Evolutionary conservation across 2,113 vertebrate species (phyloP).

Genomic region (Hippocampus zosterae): DNA sequence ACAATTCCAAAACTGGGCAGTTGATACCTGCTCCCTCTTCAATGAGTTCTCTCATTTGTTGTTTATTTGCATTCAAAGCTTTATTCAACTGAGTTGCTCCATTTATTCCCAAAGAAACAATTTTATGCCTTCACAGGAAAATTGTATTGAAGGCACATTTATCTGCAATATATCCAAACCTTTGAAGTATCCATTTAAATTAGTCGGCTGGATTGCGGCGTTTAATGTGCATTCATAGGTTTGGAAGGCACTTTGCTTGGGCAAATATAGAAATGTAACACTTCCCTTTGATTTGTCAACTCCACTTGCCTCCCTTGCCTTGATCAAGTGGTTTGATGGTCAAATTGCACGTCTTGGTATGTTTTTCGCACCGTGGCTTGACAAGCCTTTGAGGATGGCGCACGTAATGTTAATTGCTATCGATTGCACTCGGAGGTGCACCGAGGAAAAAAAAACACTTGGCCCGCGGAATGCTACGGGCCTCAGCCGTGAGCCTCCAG

Average conservation of each 20-base stretch:
- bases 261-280: constrained; percentile 64
- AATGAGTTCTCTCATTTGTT: constrained; percentile 19
- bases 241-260: constrained; percentile 69
- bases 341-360: constrained; percentile 71
- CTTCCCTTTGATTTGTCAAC: constrained; percentile 77
- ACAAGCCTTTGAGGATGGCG: constrained; percentile 71
- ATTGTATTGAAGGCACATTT: constrained; percentile 65
- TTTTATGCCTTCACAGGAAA: constrained; percentile 53
- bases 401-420: constrained; percentile 60
- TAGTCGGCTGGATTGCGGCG: constrained; percentile 68
- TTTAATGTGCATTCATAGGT: constrained; percentile 72
- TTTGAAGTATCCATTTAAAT: constrained; percentile 77
- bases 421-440: constrained; percentile 54
- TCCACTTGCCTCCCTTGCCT: constrained; percentile 68
- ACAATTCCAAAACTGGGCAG: constrained; percentile 45
- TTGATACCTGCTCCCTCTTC: constrained; percentile 19
- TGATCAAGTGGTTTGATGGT: constrained; percentile 68
- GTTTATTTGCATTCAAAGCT: constrained; percentile 24
- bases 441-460: constrained; percentile 35
- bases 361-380: constrained; percentile 69
- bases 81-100: constrained; percentile 28
- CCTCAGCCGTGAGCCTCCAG: constrained; percentile 48
- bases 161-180: constrained; percentile 69
- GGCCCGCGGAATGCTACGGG: constrained; percentile 43
- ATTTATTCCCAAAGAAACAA: constrained; percentile 25